Evolutionary conservation across 2,797 vertebrate genomes (phyloP), one percentile per base, ranked within the genome.

Genomic region (Semotilus atromaculatus): DNA sequence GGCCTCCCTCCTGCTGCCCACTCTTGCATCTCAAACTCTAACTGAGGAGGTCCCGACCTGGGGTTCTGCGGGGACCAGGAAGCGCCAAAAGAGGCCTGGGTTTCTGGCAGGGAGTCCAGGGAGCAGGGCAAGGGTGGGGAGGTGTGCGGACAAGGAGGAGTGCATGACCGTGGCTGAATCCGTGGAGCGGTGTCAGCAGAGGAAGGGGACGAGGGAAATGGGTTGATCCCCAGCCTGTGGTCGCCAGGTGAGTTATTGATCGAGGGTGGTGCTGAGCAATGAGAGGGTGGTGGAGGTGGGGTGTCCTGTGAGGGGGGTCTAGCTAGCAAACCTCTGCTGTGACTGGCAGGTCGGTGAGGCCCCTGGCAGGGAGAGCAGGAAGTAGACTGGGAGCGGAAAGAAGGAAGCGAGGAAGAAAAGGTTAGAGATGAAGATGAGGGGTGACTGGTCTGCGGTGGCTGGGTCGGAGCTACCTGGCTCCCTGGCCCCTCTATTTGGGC

Each of bases 11-110:
- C 91, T 76, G 88, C 85, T 8, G 89, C 90, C 93, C 93, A 88
- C 90, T 94, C 93, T 58, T 94, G 92, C 95, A 96, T 94, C 92
- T 96, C 96, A 87, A 96, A 88, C 90, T 94, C 94, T 90, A 92
- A 90, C 19, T 88, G 89, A 0, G 26, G 53, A 8, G 84, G 2
- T 23, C 29, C 72, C 0, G 85, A 60, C 64, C 80, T 82, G 88
- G 7, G 86, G 81, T 82, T 88, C 75, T 87, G 85, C 43, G 51
- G 83, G 66, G 77, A 76, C 85, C 89, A 86, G 11, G 77, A 72
- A 10, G 86, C 64, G 31, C 77, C 36, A 18, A 80, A 53, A 36
- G 53, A 62, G 55, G 73, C 79, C 48, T 83, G 72, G 31, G 45
- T 10, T 48, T 89, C 84, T 60, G 55, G 86, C 53, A 64, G 66